Base-by-base conservation (phyloP, 2,797 vertebrate genomes). In the Avahi laniger region DNA sequence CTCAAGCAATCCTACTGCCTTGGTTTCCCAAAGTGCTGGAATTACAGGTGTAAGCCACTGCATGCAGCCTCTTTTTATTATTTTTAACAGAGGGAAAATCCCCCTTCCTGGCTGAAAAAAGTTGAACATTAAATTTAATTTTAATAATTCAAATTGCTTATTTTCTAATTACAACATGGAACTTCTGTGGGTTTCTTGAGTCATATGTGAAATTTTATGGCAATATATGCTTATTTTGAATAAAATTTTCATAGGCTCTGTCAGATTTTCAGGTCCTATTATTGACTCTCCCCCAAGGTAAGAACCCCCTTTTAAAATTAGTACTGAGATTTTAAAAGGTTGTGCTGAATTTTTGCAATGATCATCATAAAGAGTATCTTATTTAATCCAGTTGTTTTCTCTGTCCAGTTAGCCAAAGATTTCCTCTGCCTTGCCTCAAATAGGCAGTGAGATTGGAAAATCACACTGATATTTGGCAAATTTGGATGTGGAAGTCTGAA, bases 251-350 rank as follows among this genome's bases (percentile, higher is more conserved):
- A 13, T 28, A 82, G 22, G 12, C 75, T 48, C 91, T 94, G 82
- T 65, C 78, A 26, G n/a, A 76, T 86, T 78, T 84, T 90, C 54
- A 80, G 24, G 17, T 30, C 79, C 43, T 80, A 0, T 75, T 94
- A 87, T 43, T 48, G 67, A 76, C 26, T 73, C 24, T 78, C 11
- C 33, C 52, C 11, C 5, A 81, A 94, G 59, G 63, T 80, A 63
- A 76, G 43, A 88, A 69, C 17, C 26, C 22, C 28, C 59, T 92
- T 59, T 78, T 24, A 61, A 89, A 89, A 63, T 89, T 86, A 79
- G 96, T 41, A 48, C 50, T 67, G 73, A 89, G n/a, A 89, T 41
- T 84, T 96, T 79, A 13, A 54, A 89, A 95, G 81, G 13, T 52
- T 50, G 26, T 1, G 12, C 33, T 88, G 48, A 20, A 48, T 76